Evolutionary conservation across 2,888 invertebrate genomes (phyloP).

Genomic region (Drosophila seclusa): DNA sequence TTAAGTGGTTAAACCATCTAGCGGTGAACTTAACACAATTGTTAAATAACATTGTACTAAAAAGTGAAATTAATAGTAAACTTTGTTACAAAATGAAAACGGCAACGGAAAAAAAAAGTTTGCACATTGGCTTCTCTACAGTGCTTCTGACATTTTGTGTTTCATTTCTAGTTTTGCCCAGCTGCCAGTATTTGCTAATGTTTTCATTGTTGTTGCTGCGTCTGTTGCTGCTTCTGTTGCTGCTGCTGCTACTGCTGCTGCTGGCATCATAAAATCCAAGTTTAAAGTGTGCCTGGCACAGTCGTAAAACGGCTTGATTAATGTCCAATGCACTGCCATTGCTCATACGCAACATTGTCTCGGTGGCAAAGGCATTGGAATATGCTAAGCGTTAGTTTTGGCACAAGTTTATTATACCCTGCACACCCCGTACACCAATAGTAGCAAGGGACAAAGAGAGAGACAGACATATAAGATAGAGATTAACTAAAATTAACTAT

Average conservation of each 20-base stretch:
- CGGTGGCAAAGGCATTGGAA: conserved; percentile 2
- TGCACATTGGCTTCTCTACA: not conserved
- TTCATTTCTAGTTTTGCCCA: conserved; percentile 23
- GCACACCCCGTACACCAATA: not conserved
- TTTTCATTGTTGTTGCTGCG: not conserved
- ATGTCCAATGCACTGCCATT: conserved; percentile 38
- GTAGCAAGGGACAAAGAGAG: not conserved
- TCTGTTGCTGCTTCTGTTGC: no score
- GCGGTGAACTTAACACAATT: not conserved
- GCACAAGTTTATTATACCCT: not conserved
- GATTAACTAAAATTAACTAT: not conserved
- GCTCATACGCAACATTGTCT: conserved; percentile 60
- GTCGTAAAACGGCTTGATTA: conserved; percentile 37
- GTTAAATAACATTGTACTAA: not conserved
- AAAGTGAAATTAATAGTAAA: conserved; percentile 14
- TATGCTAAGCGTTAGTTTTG: conserved; percentile 9
- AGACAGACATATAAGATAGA: not conserved
- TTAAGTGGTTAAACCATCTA: not conserved
- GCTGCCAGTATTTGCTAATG: conserved; percentile 6
- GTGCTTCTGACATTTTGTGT: conserved; percentile 19
- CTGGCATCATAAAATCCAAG: conserved; percentile 38
- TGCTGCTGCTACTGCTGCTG: not conserved
- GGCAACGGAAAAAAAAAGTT: conserved; percentile 3
- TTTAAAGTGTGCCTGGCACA: conserved; percentile 17
- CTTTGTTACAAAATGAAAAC: not conserved